Conservation (phyloP, 2,113 vertebrate genomes). For the Rhynchopsitta pachyrhyncha region DNA sequence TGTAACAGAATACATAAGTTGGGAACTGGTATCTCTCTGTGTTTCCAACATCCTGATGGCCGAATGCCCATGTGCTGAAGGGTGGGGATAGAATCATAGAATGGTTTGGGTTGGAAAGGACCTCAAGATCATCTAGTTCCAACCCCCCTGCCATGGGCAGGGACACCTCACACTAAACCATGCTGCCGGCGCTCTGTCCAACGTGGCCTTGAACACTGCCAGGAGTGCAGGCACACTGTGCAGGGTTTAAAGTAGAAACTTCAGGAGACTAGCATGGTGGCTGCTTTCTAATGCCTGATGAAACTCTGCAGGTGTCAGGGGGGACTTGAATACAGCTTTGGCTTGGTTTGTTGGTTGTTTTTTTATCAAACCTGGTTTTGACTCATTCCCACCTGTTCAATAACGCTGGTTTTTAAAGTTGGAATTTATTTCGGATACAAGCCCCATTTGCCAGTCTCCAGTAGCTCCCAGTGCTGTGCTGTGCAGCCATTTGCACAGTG, state of each 20-base stretch:
- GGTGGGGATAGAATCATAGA: not conserved
- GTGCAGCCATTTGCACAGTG: not conserved
- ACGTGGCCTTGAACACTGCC: not conserved
- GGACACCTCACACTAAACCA: not conserved
- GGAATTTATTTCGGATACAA: not conserved
- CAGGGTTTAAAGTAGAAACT: not conserved
- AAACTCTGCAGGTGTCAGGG: not conserved
- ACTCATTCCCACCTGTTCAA: not conserved
- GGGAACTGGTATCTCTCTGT: not conserved
- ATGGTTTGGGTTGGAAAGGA: not conserved
- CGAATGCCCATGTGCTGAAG: not conserved
- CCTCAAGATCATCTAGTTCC: not conserved
- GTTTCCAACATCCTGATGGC: not conserved
- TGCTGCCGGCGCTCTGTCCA: not conserved
- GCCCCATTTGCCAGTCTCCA: accelerated
- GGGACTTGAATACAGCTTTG: not conserved
- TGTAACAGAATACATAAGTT: accelerated
- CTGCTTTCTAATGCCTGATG: not conserved
- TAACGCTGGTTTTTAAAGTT: not conserved
- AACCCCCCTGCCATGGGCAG: not conserved
- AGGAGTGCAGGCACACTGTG: not conserved
- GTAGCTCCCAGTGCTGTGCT: accelerated
- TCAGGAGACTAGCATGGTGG: not conserved
- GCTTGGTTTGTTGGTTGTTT: not conserved
- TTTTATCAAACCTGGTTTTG: not conserved